These are phyloP conservation scores for Aphidoletes aphidimyza DNA, from an alignment of 2,888 invertebrate genomes.

Conservation along the genomic window DNA sequence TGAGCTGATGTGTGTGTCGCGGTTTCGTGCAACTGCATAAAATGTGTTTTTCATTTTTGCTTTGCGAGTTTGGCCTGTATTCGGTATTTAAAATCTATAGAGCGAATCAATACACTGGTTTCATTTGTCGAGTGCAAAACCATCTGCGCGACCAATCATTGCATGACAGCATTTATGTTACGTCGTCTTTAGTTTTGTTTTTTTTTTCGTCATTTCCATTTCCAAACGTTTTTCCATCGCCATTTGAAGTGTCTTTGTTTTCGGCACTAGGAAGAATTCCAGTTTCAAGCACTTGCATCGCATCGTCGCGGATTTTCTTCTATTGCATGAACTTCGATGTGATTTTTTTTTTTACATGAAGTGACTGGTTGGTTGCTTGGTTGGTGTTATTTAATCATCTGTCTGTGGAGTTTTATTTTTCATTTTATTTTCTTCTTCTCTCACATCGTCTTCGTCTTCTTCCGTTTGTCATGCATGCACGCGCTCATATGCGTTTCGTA, in stretches of 20 bases:
- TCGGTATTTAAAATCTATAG: constrained; percentile 16
- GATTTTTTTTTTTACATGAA: constrained; percentile 10
- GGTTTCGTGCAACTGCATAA: not conserved
- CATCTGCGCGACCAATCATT: not conserved
- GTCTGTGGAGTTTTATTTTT: too few relatives aligned
- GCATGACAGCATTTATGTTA: too few relatives aligned
- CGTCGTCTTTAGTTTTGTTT: too few relatives aligned
- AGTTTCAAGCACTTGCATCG: not conserved
- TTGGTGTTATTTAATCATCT: constrained; percentile 32
- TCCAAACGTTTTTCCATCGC: not conserved
- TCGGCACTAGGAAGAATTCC: constrained; percentile 42
- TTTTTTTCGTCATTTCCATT: too few relatives aligned
- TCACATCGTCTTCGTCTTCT: not conserved
- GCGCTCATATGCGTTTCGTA: not conserved
- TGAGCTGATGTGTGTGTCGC: not conserved
- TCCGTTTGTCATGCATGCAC: constrained; percentile 40
- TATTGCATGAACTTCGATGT: not conserved
- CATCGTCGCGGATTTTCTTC: too few relatives aligned
- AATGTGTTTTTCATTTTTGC: too few relatives aligned
- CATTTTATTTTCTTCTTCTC: constrained; percentile 17
- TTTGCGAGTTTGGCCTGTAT: not conserved
- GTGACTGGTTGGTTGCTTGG: too few relatives aligned
- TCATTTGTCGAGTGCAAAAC: not conserved
- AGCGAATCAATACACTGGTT: not conserved
- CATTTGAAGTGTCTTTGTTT: constrained; percentile 10